Evolutionary conservation across 2,113 vertebrate species (phyloP), one percentile per base, ranked within the genome.

Genomic region (Neodon shergylaensis): DNA sequence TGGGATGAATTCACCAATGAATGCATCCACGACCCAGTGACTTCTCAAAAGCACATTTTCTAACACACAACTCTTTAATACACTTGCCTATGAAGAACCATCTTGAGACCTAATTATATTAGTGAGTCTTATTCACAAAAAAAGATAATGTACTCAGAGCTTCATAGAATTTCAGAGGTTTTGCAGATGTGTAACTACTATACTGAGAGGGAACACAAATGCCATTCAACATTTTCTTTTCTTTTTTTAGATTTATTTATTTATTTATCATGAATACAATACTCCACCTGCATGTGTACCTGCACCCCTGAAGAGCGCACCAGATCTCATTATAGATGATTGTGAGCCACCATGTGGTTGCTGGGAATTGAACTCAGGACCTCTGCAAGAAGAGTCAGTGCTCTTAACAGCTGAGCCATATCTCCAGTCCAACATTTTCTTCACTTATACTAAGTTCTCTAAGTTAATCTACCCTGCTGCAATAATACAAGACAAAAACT

Each of bases 51-150:
- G 39, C 49, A 14, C 21, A 58, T 54, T 26, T 39, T 8, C n/a
- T 61, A 61, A 13, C 52, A 58, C 21, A 73, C 16, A 76, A 63
- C n/a, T 3, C 70, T 89, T 76, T 89, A 89, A 33, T 61, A 47
- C 26, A 39, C 42, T 26, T 63, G 39, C 28, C 28, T 63, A 77
- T 63, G 39, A 5, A 14, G 7, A 63, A 54, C 12, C 70, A 74
- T 36, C 91, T 96, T 96, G 58, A 92, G 26, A 86, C 54, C 73
- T 76, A 88, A 96, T 90, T 39, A 92, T 95, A 78, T 94, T 58
- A 88, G 44, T 93, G 42, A 12, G 33, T 1, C 33, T 83, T 93
- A 10, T 65, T 73, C 73, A 81, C 47, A 74, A 88, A 92, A 88
- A 92, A 78, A 87, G 78, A 81, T 49, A 96, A 42, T n/a, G 68